Evolutionary conservation across 2,113 vertebrate species (phyloP).

Genomic region (Rhea americana): DNA sequence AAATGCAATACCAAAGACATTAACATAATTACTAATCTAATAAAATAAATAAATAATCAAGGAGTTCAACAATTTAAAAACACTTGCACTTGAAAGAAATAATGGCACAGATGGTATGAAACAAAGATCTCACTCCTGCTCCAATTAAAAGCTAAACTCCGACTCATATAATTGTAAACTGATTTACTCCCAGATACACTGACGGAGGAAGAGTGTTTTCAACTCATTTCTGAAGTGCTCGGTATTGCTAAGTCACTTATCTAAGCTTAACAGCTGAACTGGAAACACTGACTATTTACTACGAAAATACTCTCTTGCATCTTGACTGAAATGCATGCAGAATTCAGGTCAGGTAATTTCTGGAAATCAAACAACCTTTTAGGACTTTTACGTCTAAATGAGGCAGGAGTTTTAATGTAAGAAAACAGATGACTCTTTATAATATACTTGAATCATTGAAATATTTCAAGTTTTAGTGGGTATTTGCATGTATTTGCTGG

Average conservation of each 20-base stretch:
- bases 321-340: not conserved
- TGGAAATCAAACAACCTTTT: constrained; percentile 16
- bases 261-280: constrained; percentile 16
- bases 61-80: constrained; percentile 3
- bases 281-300: constrained; percentile 21
- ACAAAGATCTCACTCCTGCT: constrained; percentile 34
- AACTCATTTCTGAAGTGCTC: constrained; percentile 2
- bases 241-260: not conserved
- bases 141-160: constrained; percentile 47
- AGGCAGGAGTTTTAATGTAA: not conserved
- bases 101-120: constrained; percentile 42
- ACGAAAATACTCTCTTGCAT: not conserved
- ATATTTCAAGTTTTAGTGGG: not conserved
- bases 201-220: constrained; percentile 27
- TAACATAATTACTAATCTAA: constrained; percentile 24
- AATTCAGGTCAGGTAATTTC: constrained; percentile 25
- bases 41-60: constrained; percentile 36
- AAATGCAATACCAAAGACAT: not conserved
- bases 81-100: constrained; percentile 37
- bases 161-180: not conserved
- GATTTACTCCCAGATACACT: constrained; percentile 47
- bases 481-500: not conserved
- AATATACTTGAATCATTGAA: not conserved
- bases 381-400: not conserved
- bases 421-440: not conserved